A percentile compares a stretch with the other conserved stretches of the same genome.
Evolutionary conservation across 2,888 invertebrate genomes (phyloP).

Genomic region (Hirtodrosophila cameraria): DNA sequence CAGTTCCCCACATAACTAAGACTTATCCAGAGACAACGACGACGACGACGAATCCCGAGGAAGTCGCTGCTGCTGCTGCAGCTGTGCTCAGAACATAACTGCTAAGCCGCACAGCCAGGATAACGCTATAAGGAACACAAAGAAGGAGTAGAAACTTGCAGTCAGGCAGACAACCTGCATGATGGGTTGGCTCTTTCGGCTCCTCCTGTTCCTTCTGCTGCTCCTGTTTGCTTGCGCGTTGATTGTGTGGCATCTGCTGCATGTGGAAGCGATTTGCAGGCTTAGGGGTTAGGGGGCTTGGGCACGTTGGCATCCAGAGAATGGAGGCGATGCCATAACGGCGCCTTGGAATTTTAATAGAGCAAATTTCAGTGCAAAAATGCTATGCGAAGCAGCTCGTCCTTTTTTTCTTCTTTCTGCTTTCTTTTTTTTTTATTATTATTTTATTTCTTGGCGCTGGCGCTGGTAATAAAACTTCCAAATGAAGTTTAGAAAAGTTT

Average conservation of each 20-base stretch:
- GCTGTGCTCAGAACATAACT: slow-evolving; percentile 55
- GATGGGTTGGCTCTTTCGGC: slow-evolving; percentile 26
- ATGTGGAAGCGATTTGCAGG: slow-evolving; percentile 23
- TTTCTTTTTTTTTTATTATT: slow-evolving; percentile 1
- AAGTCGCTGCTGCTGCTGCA: slow-evolving; percentile 45
- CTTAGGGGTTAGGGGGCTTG: no score
- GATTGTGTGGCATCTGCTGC: slow-evolving; percentile 64
- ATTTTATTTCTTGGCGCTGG: no score
- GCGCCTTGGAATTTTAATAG: slow-evolving; percentile 74
- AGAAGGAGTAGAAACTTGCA: slow-evolving; percentile 30
- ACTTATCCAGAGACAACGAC: slow-evolving; percentile 53
- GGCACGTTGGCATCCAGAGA: neutral
- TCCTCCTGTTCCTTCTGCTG: slow-evolving; percentile 1
- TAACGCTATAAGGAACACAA: slow-evolving; percentile 12
- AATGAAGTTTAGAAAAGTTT: slow-evolving; percentile 78
- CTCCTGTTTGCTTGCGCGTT: slow-evolving; percentile 28
- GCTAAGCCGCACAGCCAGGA: slow-evolving; percentile 58
- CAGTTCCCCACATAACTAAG: slow-evolving; percentile 70
- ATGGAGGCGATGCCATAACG: slow-evolving; percentile 48
- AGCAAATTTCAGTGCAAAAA: slow-evolving; percentile 74
- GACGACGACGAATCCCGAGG: slow-evolving; percentile 15
- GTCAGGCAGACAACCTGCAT: slow-evolving; percentile 61
- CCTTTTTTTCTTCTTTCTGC: slow-evolving; percentile 4
- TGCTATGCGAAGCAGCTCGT: slow-evolving; percentile 33
- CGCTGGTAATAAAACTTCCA: slow-evolving; percentile 74